Conservation (phyloP, 2,888 invertebrate genomes). For the Chrysina gloriosa region DNA sequence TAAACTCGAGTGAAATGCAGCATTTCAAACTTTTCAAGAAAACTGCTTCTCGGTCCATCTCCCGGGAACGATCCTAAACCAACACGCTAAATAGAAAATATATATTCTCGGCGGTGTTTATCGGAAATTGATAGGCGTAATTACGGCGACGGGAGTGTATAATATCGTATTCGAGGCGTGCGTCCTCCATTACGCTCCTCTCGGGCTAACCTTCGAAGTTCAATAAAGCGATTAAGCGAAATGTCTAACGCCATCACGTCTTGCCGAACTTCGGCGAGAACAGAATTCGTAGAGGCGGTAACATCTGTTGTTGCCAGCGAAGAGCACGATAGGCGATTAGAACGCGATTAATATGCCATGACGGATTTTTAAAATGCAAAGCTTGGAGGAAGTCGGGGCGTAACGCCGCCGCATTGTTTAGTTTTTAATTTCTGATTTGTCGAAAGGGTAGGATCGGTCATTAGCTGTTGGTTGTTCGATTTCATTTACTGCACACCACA, state of each 20-base stretch:
- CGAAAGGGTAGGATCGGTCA: no score
- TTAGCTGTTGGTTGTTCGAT: no score
- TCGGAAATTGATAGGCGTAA: slow-evolving; percentile 23
- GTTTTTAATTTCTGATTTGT: no score
- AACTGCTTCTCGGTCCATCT: no score
- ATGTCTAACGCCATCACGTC: slow-evolving; percentile 16
- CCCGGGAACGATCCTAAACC: no score
- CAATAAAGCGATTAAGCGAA: slow-evolving; percentile 27
- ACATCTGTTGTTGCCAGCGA: slow-evolving; percentile 14
- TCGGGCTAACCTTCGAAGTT: slow-evolving; percentile 18
- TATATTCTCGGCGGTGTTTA: background rate
- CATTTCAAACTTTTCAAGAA: no score
- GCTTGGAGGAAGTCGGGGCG: background rate
- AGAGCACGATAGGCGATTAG: slow-evolving; percentile 5
- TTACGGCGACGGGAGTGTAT: background rate
- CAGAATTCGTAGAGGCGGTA: slow-evolving; percentile 4
- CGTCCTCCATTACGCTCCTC: slow-evolving; percentile 16
- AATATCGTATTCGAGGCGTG: slow-evolving; percentile 25
- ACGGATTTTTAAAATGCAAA: no score
- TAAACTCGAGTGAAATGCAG: no score
- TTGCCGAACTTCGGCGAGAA: slow-evolving; percentile 15
- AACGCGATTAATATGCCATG: slow-evolving; percentile 19
- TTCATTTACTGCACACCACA: no score
- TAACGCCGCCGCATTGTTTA: no score
- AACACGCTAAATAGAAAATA: no score